These are phyloP conservation scores for Rhynchopsitta pachyrhyncha DNA, from an alignment of 2,113 vertebrate species.

Conservation along the genomic window DNA sequence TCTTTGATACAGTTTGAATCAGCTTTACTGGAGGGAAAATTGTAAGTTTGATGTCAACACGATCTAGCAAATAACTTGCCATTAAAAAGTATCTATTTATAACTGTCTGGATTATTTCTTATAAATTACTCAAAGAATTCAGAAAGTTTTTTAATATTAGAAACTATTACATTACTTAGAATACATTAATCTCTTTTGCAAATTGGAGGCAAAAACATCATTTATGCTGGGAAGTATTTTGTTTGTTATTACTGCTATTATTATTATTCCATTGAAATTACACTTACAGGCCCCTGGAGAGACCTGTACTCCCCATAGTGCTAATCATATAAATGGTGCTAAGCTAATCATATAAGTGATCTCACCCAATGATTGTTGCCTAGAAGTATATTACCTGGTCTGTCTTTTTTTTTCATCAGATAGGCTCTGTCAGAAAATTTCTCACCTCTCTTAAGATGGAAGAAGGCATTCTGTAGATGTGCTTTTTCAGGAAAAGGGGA, in stretches of 20 bases:
- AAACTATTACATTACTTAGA: not conserved
- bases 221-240: not conserved
- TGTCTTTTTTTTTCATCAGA: not conserved
- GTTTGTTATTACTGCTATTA: not conserved
- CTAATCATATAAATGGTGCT: not conserved
- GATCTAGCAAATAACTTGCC: not conserved
- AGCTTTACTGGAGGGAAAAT: slow-evolving; percentile 9
- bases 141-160: not conserved
- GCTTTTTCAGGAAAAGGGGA: not conserved
- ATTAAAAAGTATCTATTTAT: not conserved
- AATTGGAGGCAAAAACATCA: not conserved
- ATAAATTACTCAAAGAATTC: not conserved
- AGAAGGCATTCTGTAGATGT: not conserved
- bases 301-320: not conserved
- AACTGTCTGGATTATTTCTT: not conserved
- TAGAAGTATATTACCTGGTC: not conserved
- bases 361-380: not conserved
- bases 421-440: not conserved
- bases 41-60: not conserved
- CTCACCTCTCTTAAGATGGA: not conserved
- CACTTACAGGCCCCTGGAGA: not conserved
- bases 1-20: not conserved
- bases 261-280: not conserved
- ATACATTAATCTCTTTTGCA: not conserved
- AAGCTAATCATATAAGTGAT: not conserved